phyloP scores from a whole-genome alignment of 2,113 vertebrate species.

The Spilogale gracilis region DNA sequence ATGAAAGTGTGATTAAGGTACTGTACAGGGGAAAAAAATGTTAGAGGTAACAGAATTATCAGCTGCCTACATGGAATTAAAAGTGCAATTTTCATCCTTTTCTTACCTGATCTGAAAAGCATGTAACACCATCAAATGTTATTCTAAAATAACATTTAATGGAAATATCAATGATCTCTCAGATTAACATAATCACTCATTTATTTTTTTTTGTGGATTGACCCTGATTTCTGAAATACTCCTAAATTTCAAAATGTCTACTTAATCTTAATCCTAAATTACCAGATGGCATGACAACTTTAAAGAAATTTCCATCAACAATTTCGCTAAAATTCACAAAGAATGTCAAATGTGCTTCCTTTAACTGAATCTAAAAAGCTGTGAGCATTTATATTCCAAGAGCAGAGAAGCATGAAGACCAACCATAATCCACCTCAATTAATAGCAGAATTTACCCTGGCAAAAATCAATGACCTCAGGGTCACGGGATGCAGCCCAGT shows the following conservation, averaged over 20 bases:
- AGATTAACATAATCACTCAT: neutral
- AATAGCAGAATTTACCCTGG: neutral
- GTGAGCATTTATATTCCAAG: neutral
- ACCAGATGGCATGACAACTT: neutral
- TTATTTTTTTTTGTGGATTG: neutral
- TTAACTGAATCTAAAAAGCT: neutral
- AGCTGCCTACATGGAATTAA: neutral
- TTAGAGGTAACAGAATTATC: neutral
- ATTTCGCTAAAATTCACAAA: neutral
- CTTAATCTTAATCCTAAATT: neutral
- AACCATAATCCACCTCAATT: neutral
- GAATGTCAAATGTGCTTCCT: neutral
- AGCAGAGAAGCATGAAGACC: neutral
- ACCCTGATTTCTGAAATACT: neutral
- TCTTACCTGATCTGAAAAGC: neutral
- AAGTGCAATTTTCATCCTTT: neutral
- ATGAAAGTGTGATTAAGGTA: neutral
- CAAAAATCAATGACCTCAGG: neutral
- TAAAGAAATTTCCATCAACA: neutral
- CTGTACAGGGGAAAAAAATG: neutral
- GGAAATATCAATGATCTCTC: neutral
- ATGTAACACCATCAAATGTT: neutral
- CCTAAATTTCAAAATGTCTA: neutral
- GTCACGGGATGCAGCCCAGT: neutral
- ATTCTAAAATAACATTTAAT: neutral